These are phyloP conservation scores for Muscicapa striata DNA, from an alignment of 2,797 vertebrate genomes.

Conservation along the genomic window DNA sequence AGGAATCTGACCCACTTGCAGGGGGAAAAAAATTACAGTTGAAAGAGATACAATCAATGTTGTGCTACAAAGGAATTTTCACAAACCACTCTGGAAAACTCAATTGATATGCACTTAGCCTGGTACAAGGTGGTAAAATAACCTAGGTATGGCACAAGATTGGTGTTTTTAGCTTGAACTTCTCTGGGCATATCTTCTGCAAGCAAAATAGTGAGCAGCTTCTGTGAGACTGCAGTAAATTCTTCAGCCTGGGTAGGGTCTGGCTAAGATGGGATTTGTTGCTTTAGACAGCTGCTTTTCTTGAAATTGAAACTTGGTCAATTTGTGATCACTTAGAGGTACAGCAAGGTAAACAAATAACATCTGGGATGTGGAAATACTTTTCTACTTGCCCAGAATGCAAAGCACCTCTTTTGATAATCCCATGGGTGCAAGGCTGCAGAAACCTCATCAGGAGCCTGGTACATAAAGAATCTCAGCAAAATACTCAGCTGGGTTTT, in stretches of 20 bases:
- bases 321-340: neutral
- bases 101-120: neutral
- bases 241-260: rapidly evolving
- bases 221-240: neutral
- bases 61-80: neutral
- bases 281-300: neutral
- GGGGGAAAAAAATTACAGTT: neutral
- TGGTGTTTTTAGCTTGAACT: neutral
- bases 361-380: neutral
- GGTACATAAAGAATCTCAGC: neutral
- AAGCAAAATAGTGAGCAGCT: neutral
- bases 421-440: neutral
- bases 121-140: neutral
- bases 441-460: neutral
- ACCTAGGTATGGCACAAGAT: neutral
- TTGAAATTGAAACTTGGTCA: neutral
- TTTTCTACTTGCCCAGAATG: neutral
- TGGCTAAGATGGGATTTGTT: neutral
- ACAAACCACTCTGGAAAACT: neutral
- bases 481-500: neutral
- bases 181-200: neutral
- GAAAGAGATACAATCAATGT: neutral
- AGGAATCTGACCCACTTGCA: neutral
- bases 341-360: neutral
- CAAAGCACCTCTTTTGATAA: neutral